Percentiles rank a stretch among this genome's conserved stretches.
phyloP scores from a whole-genome alignment of 2,113 vertebrate species.

The Bos javanicus region DNA sequence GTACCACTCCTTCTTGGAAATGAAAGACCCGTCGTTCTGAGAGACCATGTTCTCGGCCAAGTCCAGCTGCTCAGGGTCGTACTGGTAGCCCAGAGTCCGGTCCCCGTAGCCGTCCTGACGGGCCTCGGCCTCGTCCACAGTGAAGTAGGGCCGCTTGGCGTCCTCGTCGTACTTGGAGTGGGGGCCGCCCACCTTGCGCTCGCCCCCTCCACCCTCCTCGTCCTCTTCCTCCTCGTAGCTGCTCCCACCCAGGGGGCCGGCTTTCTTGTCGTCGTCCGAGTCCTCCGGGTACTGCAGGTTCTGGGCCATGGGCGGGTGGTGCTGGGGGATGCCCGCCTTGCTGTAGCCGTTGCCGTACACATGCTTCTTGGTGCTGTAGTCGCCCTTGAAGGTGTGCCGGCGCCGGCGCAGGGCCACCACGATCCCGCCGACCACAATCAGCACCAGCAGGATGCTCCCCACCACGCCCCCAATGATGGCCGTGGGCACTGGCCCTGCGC shows the following conservation, averaged over 20 bases:
- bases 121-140: constrained; percentile 94
- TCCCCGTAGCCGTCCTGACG: constrained; percentile 89
- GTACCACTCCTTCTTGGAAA: constrained; percentile 99
- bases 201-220: constrained; percentile 77
- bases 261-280: constrained; percentile 97
- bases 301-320: constrained; percentile 91
- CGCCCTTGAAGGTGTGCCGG: constrained; percentile 98
- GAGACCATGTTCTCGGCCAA: constrained; percentile 97
- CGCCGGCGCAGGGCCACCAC: constrained; percentile 93
- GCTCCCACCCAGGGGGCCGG: constrained; percentile 86
- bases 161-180: constrained; percentile 91
- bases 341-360: constrained; percentile 98
- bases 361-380: constrained; percentile 99
- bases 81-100: constrained; percentile 97
- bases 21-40: constrained; percentile 98
- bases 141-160: constrained; percentile 97
- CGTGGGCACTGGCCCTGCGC: constrained; percentile 82
- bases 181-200: constrained; percentile 84
- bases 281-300: constrained; percentile 97
- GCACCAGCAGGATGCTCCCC: constrained; percentile 90
- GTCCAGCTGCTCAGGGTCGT: constrained; percentile 93
- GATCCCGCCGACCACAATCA: constrained; percentile 87
- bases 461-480: constrained; percentile 92
- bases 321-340: constrained; percentile 91
- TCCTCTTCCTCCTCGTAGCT: constrained; percentile 86